Percentiles rank a stretch among this genome's conserved stretches.
phyloP scores from a whole-genome alignment of 2,797 vertebrate species.

The Rallus crepitans region DNA sequence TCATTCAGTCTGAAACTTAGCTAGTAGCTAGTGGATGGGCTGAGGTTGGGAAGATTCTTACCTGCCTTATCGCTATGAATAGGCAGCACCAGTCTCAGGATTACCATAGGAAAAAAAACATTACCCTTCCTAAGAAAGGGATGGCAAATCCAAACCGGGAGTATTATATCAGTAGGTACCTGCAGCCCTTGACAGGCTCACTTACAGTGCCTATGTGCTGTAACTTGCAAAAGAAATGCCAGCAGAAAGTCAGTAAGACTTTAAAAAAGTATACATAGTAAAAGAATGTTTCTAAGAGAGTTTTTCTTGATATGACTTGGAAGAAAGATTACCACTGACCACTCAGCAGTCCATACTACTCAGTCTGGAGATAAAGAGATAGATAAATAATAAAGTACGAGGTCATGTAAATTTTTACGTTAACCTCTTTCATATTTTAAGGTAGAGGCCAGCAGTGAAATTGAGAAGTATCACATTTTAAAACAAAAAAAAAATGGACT shows the following conservation, averaged over 20 bases:
- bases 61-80: neutral
- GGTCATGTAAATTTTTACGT: neutral
- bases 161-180: neutral
- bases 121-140: neutral
- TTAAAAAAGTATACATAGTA: neutral
- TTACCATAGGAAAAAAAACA: neutral
- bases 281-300: neutral
- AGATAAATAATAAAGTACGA: neutral
- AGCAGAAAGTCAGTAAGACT: neutral
- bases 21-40: neutral
- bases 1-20: neutral
- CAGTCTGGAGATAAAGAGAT: neutral
- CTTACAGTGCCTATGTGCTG: neutral
- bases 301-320: neutral
- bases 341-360: neutral
- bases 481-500: neutral
- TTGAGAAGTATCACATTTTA: neutral
- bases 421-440: neutral
- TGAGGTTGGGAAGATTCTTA: neutral
- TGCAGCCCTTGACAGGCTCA: neutral
- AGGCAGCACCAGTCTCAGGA: neutral
- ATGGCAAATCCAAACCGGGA: neutral
- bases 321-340: neutral
- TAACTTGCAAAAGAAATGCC: neutral
- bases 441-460: neutral